These are phyloP conservation scores for Rhinatrema bivittatum DNA, from an alignment of 2,797 vertebrate species.

Conservation along the genomic window DNA sequence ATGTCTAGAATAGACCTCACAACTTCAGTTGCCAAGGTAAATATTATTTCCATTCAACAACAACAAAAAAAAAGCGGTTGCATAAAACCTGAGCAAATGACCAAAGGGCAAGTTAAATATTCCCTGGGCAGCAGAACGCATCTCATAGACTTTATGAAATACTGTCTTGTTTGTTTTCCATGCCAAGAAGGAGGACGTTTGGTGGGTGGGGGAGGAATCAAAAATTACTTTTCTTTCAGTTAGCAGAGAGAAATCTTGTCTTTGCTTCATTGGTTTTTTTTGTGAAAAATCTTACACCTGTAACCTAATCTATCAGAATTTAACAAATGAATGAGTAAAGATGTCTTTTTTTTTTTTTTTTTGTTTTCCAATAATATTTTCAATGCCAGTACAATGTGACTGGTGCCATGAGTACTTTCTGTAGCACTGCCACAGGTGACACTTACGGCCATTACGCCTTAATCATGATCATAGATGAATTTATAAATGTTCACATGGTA, in stretches of 20 bases:
- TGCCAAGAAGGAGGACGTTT: conserved; percentile 10
- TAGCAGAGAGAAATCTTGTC: conserved; percentile 6
- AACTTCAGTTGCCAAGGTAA: conserved; percentile 37
- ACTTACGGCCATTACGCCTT: too few species aligned
- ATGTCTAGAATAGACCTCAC: too few species aligned
- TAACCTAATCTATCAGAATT: background rate
- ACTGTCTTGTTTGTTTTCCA: conserved; percentile 31
- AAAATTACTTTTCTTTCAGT: conserved; percentile 11
- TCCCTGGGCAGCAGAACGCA: conserved; percentile 34
- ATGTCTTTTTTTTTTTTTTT: background rate
- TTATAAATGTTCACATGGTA: too few species aligned
- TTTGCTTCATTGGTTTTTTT: too few species aligned
- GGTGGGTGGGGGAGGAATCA: too few species aligned
- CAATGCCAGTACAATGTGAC: too few species aligned
- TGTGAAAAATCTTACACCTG: too few species aligned
- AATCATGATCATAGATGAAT: too few species aligned
- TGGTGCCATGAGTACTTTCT: too few species aligned
- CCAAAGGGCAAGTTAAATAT: conserved; percentile 35
- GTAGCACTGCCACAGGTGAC: too few species aligned
- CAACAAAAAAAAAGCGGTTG: conserved; percentile 25
- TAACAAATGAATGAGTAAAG: background rate
- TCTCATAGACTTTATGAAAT: conserved; percentile 34
- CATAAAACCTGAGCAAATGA: conserved; percentile 36
- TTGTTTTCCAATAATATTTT: too few species aligned
- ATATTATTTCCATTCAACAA: conserved; percentile 34